Evolutionary conservation across 2,797 vertebrate genomes (phyloP), one percentile per base, ranked within the genome.

Genomic region (Harpagifer antarcticus): DNA sequence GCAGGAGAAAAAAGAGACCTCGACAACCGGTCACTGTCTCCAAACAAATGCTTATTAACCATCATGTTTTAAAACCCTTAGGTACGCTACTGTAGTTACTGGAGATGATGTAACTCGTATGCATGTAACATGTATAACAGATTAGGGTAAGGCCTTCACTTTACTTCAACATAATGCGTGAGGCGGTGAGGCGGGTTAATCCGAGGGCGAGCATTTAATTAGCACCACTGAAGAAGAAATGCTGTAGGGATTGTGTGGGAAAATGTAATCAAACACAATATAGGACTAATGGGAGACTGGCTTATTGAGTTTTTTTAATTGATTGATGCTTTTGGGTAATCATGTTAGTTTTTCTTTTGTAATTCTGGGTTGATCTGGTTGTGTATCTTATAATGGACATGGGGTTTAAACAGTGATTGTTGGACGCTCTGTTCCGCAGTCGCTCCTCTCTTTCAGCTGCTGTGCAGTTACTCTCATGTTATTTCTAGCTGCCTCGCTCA

Each of bases 401-500:
- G 64, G 85, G 72, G 72, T 84, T 86, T 70, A 81, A 74, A 67
- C 65, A 59, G 80, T 49, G 87, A 91, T 84, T 78, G 86, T 45
- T 27, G 85, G 87, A 76, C 45, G 63, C 60, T 13, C 71, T 43
- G 75, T 62, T 87, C 88, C 82, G 88, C 83, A 76, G 82, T 90
- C 85, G 50, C 79, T 78, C 66, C 63, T 86, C 85, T 84, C 82
- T 88, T 85, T 85, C 85, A 89, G 91, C 92, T 93, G 93, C 93
- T 94, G 91, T 94, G 93, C 93, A 93, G 93, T 92, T 92, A 88
- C 72, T 67, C 17, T 89, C 71, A 53, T 67, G 42, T 72, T 83
- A 9, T 78, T 78, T 83, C 71, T 68, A 86, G 71, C 81, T 88
- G 86, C 83, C 76, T 84, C 78, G 45, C 56, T 27, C 50, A 55